These are phyloP conservation scores for Caenorhabditis brenneri DNA, from an alignment of 1,140 invertebrate species.

Conservation along the genomic window DNA sequence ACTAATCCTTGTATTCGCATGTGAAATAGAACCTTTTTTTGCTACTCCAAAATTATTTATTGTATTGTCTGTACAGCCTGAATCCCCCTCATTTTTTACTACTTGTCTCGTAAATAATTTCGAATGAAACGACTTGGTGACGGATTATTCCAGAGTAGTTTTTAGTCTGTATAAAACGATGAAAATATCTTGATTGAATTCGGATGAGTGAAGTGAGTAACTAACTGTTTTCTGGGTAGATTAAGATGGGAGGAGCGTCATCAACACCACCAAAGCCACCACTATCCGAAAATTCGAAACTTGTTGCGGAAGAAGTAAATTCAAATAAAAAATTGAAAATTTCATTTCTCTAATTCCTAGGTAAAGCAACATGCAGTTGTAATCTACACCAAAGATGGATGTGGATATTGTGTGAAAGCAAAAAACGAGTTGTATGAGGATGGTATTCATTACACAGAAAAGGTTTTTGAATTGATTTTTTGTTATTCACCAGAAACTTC, in stretches of 20 bases:
- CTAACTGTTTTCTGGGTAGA: background rate
- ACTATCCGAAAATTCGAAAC: background rate
- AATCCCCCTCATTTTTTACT: background rate
- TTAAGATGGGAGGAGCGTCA: background rate
- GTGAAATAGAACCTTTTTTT: background rate
- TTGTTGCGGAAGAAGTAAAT: constrained; percentile 1
- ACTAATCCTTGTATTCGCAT: background rate
- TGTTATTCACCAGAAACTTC: background rate
- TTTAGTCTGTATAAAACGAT: background rate
- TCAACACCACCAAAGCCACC: background rate
- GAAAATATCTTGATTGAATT: background rate
- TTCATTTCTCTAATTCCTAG: no score
- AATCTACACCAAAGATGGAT: constrained; percentile 53
- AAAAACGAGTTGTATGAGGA: constrained; percentile 52
- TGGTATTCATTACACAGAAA: constrained; percentile 51
- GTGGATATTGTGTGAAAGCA: constrained; percentile 52
- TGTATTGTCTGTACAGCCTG: constrained; percentile 20
- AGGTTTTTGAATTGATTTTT: constrained; percentile 7
- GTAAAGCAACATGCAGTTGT: constrained; percentile 51
- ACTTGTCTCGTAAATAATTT: constrained; percentile 9
- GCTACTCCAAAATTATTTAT: background rate
- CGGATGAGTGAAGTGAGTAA: background rate
- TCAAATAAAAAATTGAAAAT: background rate
- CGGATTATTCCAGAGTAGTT: background rate
- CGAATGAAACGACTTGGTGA: constrained; percentile 29